These are phyloP conservation scores for Nannospalax galili DNA, from an alignment of 2,113 vertebrate genomes.

Conservation along the genomic window DNA sequence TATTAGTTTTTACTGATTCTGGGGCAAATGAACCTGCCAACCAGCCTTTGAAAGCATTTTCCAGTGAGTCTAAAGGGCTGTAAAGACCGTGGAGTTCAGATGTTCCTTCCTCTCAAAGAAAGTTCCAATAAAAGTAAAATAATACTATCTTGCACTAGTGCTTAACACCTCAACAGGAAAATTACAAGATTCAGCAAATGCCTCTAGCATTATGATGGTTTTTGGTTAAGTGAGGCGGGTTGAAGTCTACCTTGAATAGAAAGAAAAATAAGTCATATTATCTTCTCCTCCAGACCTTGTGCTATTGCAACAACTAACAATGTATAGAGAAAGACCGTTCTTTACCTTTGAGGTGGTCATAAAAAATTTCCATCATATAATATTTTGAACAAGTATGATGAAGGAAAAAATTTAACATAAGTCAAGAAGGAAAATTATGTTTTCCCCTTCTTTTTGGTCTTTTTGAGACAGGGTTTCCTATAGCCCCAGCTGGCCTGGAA, in stretches of 20 bases:
- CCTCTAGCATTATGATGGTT: neutral
- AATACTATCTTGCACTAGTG: neutral
- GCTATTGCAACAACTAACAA: neutral
- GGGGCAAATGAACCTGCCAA: neutral
- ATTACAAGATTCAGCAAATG: neutral
- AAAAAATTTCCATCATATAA: neutral
- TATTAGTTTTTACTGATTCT: neutral
- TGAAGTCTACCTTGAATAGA: neutral
- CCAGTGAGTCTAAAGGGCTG: neutral
- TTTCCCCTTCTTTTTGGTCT: neutral
- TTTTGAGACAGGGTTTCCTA: too few relatives aligned
- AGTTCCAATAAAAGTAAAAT: neutral
- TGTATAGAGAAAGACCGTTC: neutral
- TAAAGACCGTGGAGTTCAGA: neutral
- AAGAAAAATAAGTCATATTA: neutral
- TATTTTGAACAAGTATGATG: neutral
- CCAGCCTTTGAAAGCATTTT: neutral
- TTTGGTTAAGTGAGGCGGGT: neutral
- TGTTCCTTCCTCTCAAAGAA: neutral
- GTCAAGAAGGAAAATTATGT: neutral
- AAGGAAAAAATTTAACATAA: neutral
- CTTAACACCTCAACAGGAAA: neutral
- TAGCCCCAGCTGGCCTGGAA: too few relatives aligned
- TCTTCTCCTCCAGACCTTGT: neutral
- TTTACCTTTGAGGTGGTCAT: neutral